Evolutionary conservation across 2,888 invertebrate species (phyloP), one percentile per base, ranked within the genome.

Genomic region (Ceramica pisi): DNA sequence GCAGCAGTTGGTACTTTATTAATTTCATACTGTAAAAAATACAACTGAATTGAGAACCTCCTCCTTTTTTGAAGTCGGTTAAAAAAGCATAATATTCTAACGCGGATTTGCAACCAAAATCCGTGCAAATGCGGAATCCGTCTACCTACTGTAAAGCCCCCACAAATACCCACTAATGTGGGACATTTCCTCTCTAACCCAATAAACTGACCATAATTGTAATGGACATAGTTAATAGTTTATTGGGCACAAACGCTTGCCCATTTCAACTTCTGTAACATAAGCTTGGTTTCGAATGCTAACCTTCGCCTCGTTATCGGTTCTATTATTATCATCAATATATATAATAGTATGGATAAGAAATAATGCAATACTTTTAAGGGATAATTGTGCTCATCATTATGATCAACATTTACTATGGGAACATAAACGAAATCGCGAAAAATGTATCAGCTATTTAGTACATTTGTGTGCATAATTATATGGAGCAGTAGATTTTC

Each of bases 121-220:
- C 16, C n/a, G 0, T 10, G 1, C n/a, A 23, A 41, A 71, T 53
- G 23, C 23, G 21, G 3, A 46, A 50, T 50, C 23, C n/a, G 26
- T 53, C n/a, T 48, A 26, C 7, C n/a, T 48, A 26, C 7, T 21
- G 14, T 8, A 56, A 26, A 63, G 19, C 23, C 14, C 10, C 44
- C 23, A 19, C 35, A 75, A 74, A 80, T 65, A 14, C 50, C 14
- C 8, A 35, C 12, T 70, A 62, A 65, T 81, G 23, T 77, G 35
- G 56, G 46, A n/a, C 3, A 65, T 77, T 80, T 68, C 46, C 56
- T 35, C 14, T 53, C n/a, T 53, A 41, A 59, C 23, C 61, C 53
- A 78, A 78, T 81, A 78, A 78, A 81, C 31, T 55, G 44, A 59
- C 71, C 59, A 71, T 78, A 81, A 81, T 81, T 77, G 44, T 78